phyloP scores from a whole-genome alignment of 2,888 invertebrate genomes.

The Salticus scenicus region DNA sequence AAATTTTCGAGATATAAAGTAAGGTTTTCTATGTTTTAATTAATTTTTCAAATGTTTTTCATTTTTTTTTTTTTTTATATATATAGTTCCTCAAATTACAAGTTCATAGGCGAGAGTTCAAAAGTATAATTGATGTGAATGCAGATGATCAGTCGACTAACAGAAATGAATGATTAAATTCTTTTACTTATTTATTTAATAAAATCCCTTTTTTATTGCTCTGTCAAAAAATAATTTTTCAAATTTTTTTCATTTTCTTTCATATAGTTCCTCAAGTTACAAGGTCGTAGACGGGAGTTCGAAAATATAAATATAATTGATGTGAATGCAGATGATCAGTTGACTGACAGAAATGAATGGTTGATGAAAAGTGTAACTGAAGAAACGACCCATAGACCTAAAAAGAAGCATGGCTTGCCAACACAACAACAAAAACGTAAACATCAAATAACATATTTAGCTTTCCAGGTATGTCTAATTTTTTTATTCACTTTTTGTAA shows the following conservation, averaged over 20 bases:
- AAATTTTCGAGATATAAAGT: too few relatives aligned
- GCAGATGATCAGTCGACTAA: conserved; percentile 67
- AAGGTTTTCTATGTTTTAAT: too few relatives aligned
- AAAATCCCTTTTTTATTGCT: too few relatives aligned
- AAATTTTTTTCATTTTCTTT: background rate
- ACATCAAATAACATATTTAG: conserved; percentile 97
- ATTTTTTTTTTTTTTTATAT: background rate
- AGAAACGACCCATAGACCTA: conserved; percentile 51
- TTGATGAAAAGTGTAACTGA: conserved; percentile 67
- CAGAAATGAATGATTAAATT: conserved; percentile 67
- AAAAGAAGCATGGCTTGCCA: conserved; percentile 75
- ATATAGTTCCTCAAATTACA: conserved; percentile 47
- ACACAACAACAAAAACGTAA: conserved; percentile 83
- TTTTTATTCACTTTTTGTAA: conserved; percentile 31
- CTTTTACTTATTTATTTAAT: too few relatives aligned
- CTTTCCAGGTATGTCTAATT: conserved; percentile 82
- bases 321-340: conserved; percentile 68
- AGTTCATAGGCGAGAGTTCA: conserved; percentile 51
- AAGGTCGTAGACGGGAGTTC: conserved; percentile 45
- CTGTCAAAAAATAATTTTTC: too few relatives aligned
- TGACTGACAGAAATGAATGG: conserved; percentile 66
- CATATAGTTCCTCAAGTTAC: conserved; percentile 46
- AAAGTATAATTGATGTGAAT: conserved; percentile 70
- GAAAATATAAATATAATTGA: conserved; percentile 70
- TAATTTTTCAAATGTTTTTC: too few relatives aligned